These are phyloP conservation scores for Mactromeris polynyma DNA, from an alignment of 2,888 invertebrate species.

Conservation along the genomic window DNA sequence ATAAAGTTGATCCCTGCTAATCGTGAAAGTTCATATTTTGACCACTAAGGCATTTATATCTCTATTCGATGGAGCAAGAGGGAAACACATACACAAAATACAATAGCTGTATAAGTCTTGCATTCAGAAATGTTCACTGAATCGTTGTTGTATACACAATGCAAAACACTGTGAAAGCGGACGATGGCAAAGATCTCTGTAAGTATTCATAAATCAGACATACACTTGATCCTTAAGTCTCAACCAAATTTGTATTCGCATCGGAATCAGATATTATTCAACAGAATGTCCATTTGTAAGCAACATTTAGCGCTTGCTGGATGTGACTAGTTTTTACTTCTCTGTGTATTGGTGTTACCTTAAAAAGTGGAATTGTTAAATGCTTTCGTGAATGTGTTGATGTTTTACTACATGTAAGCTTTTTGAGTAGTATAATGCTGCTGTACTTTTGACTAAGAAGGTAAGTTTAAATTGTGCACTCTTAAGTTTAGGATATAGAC, in stretches of 20 bases:
- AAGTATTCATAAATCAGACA: constrained; percentile 6
- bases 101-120: no score
- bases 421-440: no score
- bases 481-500: no score
- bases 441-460: no score
- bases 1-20: no score
- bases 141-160: neutral
- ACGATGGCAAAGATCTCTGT: neutral
- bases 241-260: constrained; percentile 3
- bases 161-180: neutral
- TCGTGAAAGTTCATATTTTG: no score
- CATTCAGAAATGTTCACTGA: neutral
- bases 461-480: no score
- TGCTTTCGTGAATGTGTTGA: neutral
- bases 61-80: no score
- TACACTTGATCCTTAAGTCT: neutral
- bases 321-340: neutral
- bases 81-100: no score
- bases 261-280: constrained; percentile 12
- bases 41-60: no score
- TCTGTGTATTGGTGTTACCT: neutral
- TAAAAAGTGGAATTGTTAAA: neutral
- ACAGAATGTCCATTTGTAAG: neutral
- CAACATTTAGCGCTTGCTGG: neutral
- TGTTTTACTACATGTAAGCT: neutral